These are phyloP conservation scores for Cichladusa arquata DNA, from an alignment of 2,113 vertebrate genomes.

Conservation along the genomic window DNA sequence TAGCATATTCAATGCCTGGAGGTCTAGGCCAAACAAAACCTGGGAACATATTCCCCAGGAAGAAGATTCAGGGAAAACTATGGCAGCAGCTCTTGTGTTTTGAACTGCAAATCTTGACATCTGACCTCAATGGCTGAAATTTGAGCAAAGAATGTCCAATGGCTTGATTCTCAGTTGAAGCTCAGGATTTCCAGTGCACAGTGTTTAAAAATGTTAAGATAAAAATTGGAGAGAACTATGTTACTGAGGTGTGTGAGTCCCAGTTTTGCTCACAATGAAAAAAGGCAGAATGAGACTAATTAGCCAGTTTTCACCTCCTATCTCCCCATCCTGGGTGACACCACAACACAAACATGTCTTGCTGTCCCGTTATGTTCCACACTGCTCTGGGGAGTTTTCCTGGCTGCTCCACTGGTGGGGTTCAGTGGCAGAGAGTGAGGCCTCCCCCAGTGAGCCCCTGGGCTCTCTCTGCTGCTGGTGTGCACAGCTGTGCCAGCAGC, in stretches of 20 bases:
- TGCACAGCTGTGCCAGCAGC: background rate
- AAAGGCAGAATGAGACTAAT: background rate
- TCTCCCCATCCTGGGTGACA: background rate
- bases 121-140: background rate
- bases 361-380: background rate
- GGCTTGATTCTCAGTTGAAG: background rate
- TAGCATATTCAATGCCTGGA: background rate
- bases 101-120: background rate
- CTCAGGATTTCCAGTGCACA: background rate
- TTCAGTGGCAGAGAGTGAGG: background rate
- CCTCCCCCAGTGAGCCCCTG: background rate
- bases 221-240: background rate
- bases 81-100: background rate
- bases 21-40: background rate
- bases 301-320: background rate
- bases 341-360: rapidly evolving
- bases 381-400: background rate
- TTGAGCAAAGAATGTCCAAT: background rate
- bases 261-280: background rate
- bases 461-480: background rate
- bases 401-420: background rate
- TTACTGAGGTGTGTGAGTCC: background rate
- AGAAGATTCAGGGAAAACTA: background rate
- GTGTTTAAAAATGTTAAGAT: background rate
- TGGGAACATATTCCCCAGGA: background rate